Evolutionary conservation across 2,888 invertebrate genomes (phyloP), one percentile per base, ranked within the genome.

Genomic region (Camptogramma bilineatum): DNA sequence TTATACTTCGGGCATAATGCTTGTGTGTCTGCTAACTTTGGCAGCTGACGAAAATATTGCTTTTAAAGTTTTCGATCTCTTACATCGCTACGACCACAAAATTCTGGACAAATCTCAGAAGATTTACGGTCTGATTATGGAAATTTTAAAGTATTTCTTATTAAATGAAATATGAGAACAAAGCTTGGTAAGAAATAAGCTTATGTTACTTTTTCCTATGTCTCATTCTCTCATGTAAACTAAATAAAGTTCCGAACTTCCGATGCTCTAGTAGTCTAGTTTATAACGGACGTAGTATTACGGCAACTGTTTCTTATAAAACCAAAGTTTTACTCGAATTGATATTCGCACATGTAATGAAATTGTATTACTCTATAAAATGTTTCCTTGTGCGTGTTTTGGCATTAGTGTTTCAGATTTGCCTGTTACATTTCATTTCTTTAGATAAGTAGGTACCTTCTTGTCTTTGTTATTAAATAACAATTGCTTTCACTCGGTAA

Each of bases 361-460:
- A 53, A 42, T 52, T 53, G 42, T 39, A 53, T 44, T 24, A 53
- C 24, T 53, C 24, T 10, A 42, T 16, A 44, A 24, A 53, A 53
- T 24, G 53, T 10, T 53, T 24, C 44, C 53, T 21, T 42, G 17
- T 16, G 24, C 52, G 42, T 42, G 42, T 42, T 63, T 46, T 44
- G 52, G 52, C 53, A 53, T 60, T 60, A 60, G 63, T 57, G 44
- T 44, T 53, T 53, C 42, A 52, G 39, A 39, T 52, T 52, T 52
- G 39, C 39, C 24, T 24, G 24, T 53, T 48, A 24, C 48, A 24
- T 48, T 47, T 24, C 48, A 48, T 48, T 48, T 48, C 21, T 19
- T 9, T 21, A 48, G 21, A 21, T 19, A 48, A 48, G 19, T 21
- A 48, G 19, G 10, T 19, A 47, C 48, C 21, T 13, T 24, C 19